These are phyloP conservation scores for Uromys caudimaculatus DNA, from an alignment of 2,797 vertebrate species.

Conservation along the genomic window DNA sequence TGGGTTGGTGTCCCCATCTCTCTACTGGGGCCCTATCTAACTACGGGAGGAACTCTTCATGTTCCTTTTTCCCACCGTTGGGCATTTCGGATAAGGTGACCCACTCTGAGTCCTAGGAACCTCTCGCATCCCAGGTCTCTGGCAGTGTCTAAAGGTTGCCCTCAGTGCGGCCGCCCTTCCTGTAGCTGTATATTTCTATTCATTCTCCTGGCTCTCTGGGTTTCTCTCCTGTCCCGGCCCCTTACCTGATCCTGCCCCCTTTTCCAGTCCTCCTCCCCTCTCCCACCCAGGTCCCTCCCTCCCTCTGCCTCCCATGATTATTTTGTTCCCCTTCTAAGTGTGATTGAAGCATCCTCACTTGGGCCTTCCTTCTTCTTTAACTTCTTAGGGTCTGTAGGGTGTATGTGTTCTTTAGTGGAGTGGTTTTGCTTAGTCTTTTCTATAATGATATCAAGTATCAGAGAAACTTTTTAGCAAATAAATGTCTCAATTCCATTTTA, in stretches of 20 bases:
- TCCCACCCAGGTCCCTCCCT: background rate
- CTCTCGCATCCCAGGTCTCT: background rate
- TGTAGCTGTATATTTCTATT: background rate
- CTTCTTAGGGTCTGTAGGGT: background rate
- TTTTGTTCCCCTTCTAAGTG: background rate
- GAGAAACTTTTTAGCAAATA: background rate
- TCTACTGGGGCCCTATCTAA: background rate
- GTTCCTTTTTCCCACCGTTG: background rate
- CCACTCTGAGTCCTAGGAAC: too few species aligned
- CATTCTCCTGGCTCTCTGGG: background rate
- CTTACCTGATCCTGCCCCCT: background rate
- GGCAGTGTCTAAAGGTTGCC: background rate
- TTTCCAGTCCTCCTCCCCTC: too few species aligned
- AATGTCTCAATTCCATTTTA: background rate
- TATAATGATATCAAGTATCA: background rate
- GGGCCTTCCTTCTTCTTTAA: background rate
- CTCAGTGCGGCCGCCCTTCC: rapidly evolving
- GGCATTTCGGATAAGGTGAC: background rate
- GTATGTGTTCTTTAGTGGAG: background rate
- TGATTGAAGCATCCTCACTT: background rate
- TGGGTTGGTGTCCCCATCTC: background rate
- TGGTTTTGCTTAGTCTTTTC: background rate
- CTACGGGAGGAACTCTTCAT: background rate
- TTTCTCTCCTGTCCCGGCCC: background rate
- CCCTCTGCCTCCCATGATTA: background rate